A percentile compares a stretch with the other conserved stretches of the same genome.
Conservation (phyloP, 2,797 vertebrate species). For the Tadarida brasiliensis region DNA sequence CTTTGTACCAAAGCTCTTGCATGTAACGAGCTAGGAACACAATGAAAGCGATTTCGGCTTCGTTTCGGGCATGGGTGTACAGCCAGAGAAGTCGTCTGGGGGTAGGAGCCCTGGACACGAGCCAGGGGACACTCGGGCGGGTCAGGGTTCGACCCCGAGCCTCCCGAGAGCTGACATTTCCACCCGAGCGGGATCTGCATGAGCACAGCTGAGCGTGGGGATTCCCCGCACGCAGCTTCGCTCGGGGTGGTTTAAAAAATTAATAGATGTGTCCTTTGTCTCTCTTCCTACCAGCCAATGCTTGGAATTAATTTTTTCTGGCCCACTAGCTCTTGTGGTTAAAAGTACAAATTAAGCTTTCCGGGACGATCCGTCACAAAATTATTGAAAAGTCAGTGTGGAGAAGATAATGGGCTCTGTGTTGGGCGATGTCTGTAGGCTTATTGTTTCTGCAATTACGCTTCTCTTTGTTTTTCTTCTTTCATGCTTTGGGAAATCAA, state of each 20-base stretch:
- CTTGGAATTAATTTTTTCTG: slow-evolving; percentile 67
- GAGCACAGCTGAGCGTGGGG: background rate
- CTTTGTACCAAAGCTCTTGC: background rate
- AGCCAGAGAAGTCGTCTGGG: background rate
- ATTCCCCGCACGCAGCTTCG: fast-evolving
- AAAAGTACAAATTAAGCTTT: slow-evolving; percentile 73
- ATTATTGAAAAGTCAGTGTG: background rate
- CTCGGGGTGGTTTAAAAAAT: background rate
- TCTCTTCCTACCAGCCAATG: slow-evolving; percentile 1
- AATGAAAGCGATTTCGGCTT: slow-evolving; percentile 9
- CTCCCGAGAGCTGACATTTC: background rate
- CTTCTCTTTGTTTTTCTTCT: slow-evolving; percentile 56
- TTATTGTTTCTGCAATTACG: background rate
- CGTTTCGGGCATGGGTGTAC: background rate
- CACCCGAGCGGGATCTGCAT: background rate
- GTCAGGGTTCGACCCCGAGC: background rate
- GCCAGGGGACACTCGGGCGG: background rate
- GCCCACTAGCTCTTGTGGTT: slow-evolving; percentile 63
- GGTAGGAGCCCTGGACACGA: background rate
- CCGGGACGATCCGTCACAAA: slow-evolving; percentile 21
- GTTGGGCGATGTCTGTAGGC: background rate
- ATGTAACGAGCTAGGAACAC: background rate
- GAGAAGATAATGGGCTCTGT: background rate
- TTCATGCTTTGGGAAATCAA: slow-evolving; percentile 65
- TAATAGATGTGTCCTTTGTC: slow-evolving; percentile 47